phyloP scores from a whole-genome alignment of 2,113 vertebrate genomes.

The Dicrurus megarhynchus region DNA sequence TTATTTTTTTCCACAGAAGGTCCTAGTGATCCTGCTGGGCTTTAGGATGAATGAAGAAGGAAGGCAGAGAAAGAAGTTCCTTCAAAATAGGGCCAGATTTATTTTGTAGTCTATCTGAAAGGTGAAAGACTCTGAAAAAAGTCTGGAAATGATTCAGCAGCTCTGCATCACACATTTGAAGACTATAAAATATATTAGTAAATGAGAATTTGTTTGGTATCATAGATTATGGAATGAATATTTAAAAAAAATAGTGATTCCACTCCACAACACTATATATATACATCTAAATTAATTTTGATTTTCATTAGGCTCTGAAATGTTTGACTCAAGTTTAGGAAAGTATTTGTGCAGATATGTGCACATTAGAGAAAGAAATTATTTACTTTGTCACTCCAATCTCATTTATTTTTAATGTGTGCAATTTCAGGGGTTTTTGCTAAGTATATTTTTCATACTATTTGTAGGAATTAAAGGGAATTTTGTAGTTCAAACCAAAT shows the following conservation, averaged over 20 bases:
- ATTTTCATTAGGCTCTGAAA: neutral
- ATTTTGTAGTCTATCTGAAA: neutral
- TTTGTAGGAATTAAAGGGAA: neutral
- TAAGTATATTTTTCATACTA: neutral
- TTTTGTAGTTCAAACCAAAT: neutral
- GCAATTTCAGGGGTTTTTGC: neutral
- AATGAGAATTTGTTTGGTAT: neutral
- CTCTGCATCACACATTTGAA: neutral
- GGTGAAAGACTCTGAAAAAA: neutral
- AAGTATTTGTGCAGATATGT: neutral
- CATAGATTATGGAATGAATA: neutral
- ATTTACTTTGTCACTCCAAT: neutral
- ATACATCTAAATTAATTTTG: neutral
- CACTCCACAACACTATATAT: neutral
- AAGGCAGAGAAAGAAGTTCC: neutral
- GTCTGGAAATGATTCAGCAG: neutral
- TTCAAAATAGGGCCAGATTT: neutral
- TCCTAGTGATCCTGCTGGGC: neutral
- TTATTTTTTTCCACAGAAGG: neutral
- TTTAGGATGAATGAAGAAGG: neutral
- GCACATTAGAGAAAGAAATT: neutral
- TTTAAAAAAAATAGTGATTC: neutral
- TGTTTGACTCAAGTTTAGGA: neutral
- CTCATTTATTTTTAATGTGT: neutral
- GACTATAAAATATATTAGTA: neutral